Conservation (phyloP, 2,113 vertebrate genomes). For the Irena cyanogastra region DNA sequence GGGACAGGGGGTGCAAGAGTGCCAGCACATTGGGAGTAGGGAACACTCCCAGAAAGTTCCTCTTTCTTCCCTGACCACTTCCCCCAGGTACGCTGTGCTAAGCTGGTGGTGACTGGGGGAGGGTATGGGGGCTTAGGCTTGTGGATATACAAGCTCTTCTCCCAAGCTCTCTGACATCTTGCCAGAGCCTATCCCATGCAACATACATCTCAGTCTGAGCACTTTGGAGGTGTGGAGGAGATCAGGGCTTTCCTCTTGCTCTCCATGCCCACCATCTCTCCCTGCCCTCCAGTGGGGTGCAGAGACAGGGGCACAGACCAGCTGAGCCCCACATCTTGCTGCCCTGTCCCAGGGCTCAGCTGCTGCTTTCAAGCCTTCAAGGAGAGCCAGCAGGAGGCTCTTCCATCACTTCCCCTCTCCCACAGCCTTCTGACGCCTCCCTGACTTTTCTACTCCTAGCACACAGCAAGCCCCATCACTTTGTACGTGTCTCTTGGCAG, state of each 20-base stretch:
- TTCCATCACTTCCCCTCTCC: background rate
- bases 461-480: background rate
- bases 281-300: fast-evolving
- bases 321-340: background rate
- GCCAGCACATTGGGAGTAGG: fast-evolving
- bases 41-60: background rate
- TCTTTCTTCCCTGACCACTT: background rate
- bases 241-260: background rate
- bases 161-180: fast-evolving
- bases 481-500: fast-evolving
- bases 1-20: fast-evolving
- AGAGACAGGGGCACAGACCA: background rate
- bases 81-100: background rate
- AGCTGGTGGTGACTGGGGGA: background rate
- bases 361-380: background rate
- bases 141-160: background rate
- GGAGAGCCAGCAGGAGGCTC: background rate
- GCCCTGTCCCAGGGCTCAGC: background rate
- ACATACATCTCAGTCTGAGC: fast-evolving
- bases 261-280: background rate
- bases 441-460: background rate
- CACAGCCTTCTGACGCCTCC: background rate
- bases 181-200: fast-evolving
- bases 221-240: background rate
- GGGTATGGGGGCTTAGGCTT: fast-evolving